These are phyloP conservation scores for Poecilia velifera DNA, from an alignment of 2,797 vertebrate genomes.

Conservation along the genomic window DNA sequence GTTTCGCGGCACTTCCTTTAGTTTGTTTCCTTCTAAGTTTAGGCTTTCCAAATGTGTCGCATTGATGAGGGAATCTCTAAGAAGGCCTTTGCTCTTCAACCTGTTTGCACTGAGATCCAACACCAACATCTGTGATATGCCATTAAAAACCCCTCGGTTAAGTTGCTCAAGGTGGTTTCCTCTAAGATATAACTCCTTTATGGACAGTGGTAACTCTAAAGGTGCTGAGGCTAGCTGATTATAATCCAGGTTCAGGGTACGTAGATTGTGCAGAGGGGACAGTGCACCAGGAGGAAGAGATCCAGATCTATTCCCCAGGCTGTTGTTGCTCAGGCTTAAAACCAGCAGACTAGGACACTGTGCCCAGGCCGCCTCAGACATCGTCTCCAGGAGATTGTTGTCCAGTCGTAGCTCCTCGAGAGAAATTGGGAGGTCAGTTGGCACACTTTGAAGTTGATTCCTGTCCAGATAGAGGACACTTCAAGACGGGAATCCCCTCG, in stretches of 20 bases:
- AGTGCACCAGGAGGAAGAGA: slow-evolving; percentile 54
- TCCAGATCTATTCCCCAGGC: slow-evolving; percentile 58
- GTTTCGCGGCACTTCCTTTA: slow-evolving; percentile 70
- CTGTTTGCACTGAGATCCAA: slow-evolving; percentile 78
- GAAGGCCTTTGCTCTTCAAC: slow-evolving; percentile 77
- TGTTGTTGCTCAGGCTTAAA: slow-evolving; percentile 76
- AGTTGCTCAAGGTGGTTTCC: slow-evolving; percentile 78
- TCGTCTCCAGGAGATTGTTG: slow-evolving; percentile 58
- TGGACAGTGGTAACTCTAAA: slow-evolving; percentile 58
- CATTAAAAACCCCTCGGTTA: slow-evolving; percentile 58
- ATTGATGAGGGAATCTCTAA: slow-evolving; percentile 68
- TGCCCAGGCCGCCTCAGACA: slow-evolving; percentile 61
- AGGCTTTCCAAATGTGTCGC: slow-evolving; percentile 79
- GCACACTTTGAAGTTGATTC: slow-evolving; percentile 63
- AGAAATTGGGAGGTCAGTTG: slow-evolving; percentile 59
- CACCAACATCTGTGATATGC: slow-evolving; percentile 74
- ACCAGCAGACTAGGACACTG: slow-evolving; percentile 57
- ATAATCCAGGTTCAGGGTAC: slow-evolving; percentile 72
- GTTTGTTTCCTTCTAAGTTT: slow-evolving; percentile 77
- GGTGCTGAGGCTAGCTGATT: slow-evolving; percentile 68
- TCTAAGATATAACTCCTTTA: slow-evolving; percentile 81
- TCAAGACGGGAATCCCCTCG: slow-evolving; percentile 61
- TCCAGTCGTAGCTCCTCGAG: slow-evolving; percentile 75
- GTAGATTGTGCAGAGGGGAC: slow-evolving; percentile 61
- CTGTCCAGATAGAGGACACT: slow-evolving; percentile 64